Evolutionary conservation across 2,888 invertebrate species (phyloP), one percentile per base, ranked within the genome.

Genomic region (Athrips mouffetella): DNA sequence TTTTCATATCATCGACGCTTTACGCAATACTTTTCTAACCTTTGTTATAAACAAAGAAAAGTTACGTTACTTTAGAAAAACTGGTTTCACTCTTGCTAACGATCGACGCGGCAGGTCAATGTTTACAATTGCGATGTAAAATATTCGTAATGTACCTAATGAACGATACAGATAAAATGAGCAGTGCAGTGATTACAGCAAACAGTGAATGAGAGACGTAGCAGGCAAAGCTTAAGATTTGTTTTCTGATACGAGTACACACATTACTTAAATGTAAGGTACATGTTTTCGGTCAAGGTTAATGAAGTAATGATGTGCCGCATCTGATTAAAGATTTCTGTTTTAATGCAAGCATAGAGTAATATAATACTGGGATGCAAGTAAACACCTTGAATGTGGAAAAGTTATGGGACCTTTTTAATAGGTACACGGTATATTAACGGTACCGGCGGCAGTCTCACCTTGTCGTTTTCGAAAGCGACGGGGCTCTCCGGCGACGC

Each of bases 391-490:
- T 13, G 25, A 27, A 41, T 15, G 13, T 40, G 13, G 25, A 25
- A 33, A 33, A 25, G 25, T 25, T n/a, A 11, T 15, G 18, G 41
- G 10, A 25, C 40, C 15, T 44, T 31, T 4, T 31, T 31, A 11
- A 10, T n/a, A 31, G 8, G 35, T 25, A 58, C 73, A 74, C 71
- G 65, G 73, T 65, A 62, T 49, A 11, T 25, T 60, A 76, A 75
- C 72, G 66, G 75, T 67, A 64, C 49, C 27, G 56, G 49, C 51
- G 53, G 48, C 50, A 51, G 41, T 57, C 80, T 84, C 71, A 86
- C 85, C 85, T 84, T 76, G 60, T 82, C 80, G 58, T 50, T 67
- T 65, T 84, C 81, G 73, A 73, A 85, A 72, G 73, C 66, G 54
- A 78, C 67, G 65, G 78, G 65, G 15, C 5, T 30, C 35, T 39